A percentile compares a stretch with the other conserved stretches of the same genome.
Conservation (phyloP, 2,113 vertebrate genomes). For the Oreochromis aureus region DNA sequence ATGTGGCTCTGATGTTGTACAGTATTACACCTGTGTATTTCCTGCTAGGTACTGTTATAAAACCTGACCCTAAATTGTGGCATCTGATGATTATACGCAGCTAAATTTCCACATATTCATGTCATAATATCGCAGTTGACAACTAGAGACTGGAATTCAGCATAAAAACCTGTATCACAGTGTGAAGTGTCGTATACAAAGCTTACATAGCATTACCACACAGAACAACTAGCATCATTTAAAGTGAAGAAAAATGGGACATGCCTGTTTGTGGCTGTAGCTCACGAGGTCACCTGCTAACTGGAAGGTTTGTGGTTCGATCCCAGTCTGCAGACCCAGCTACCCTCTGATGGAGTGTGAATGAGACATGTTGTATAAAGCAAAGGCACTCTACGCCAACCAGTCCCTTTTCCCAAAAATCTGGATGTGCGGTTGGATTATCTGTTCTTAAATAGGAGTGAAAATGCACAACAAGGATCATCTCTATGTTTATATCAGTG, state of each 20-base stretch:
- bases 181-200: not conserved
- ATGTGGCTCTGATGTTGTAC: not conserved
- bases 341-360: not conserved
- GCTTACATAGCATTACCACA: not conserved
- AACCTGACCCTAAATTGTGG: not conserved
- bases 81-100: not conserved
- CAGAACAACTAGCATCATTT: not conserved
- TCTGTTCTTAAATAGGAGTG: not conserved
- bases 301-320: not conserved
- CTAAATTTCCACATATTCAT: not conserved
- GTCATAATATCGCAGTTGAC: not conserved
- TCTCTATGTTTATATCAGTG: not conserved
- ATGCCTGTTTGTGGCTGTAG: not conserved
- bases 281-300: not conserved
- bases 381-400: not conserved
- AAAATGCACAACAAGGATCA: not conserved
- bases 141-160: not conserved
- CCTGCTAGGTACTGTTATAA: not conserved
- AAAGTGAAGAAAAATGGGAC: not conserved
- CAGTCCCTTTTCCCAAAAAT: not conserved
- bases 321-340: not conserved
- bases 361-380: not conserved
- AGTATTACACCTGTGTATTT: not conserved
- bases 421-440: not conserved
- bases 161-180: not conserved